Percentiles rank a stretch among this genome's conserved stretches.
phyloP scores from a whole-genome alignment of 1,140 invertebrate species.

The Drosophila novamexicana region DNA sequence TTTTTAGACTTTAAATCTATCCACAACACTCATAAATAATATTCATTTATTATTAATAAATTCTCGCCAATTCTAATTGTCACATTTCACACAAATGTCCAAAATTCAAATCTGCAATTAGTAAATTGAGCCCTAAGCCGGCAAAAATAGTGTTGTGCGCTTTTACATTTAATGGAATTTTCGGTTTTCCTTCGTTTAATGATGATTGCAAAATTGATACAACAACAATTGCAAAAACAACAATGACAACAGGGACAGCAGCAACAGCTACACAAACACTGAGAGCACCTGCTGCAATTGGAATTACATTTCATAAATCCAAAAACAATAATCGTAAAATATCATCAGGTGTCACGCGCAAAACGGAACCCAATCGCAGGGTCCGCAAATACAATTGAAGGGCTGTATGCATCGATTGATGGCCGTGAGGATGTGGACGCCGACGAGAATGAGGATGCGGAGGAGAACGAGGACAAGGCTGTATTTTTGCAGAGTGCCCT shows the following conservation, averaged over 20 bases:
- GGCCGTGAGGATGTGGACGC: conserved; percentile 10
- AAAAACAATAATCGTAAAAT: conserved; percentile 82
- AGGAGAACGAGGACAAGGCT: not conserved
- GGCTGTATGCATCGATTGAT: conserved; percentile 1
- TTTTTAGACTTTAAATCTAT: no score
- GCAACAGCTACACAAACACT: conserved; percentile 18
- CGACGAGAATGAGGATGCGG: conserved; percentile 7
- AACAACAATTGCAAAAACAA: conserved; percentile 4
- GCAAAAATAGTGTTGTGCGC: conserved; percentile 44
- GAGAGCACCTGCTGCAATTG: conserved; percentile 69
- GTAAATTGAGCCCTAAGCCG: conserved; percentile 47
- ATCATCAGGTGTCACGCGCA: conserved; percentile 82
- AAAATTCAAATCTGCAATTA: conserved; percentile 47
- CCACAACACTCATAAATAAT: not conserved
- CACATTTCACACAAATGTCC: not conserved
- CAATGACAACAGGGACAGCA: no score
- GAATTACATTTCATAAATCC: conserved; percentile 80
- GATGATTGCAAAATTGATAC: conserved; percentile 23
- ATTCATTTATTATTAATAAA: not conserved
- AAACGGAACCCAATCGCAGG: conserved; percentile 34
- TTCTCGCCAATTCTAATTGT: not conserved
- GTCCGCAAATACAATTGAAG: not conserved
- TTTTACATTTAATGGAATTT: conserved; percentile 66
- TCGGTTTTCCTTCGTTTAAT: conserved; percentile 24
- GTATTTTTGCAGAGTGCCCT: not conserved